These are phyloP conservation scores for Tipula confusa DNA, from an alignment of 2,888 invertebrate genomes.

Conservation along the genomic window DNA sequence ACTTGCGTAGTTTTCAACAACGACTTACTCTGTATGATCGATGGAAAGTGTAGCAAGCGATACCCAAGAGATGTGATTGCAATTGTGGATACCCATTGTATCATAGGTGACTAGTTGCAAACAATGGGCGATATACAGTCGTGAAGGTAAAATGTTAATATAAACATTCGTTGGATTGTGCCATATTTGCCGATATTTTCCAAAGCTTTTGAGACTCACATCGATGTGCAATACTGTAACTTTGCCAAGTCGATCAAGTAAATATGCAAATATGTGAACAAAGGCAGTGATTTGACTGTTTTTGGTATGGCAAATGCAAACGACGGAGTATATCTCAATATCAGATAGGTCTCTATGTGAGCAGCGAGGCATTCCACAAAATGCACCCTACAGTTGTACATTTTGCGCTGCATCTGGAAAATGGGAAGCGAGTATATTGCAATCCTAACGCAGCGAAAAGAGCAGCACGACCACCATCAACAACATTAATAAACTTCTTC, in stretches of 20 bases:
- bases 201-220: conserved; percentile 31
- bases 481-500: neutral
- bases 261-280: neutral
- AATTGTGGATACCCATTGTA: no score
- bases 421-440: neutral
- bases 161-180: conserved; percentile 42
- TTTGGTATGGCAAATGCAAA: neutral
- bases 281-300: neutral
- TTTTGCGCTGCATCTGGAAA: neutral
- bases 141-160: no score
- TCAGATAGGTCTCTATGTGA: neutral
- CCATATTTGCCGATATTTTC: conserved; percentile 40
- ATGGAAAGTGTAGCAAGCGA: no score
- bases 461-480: neutral
- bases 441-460: neutral
- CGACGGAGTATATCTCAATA: neutral
- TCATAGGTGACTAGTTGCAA: no score
- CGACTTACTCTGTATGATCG: no score
- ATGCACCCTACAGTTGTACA: neutral
- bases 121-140: neutral
- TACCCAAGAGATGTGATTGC: no score
- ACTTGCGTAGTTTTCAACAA: no score
- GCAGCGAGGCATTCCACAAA: neutral
- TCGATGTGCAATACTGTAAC: no score
- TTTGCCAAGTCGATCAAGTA: no score